Evolutionary conservation across 2,888 invertebrate species (phyloP), one percentile per base, ranked within the genome.

Genomic region (Agrypnus murinus): DNA sequence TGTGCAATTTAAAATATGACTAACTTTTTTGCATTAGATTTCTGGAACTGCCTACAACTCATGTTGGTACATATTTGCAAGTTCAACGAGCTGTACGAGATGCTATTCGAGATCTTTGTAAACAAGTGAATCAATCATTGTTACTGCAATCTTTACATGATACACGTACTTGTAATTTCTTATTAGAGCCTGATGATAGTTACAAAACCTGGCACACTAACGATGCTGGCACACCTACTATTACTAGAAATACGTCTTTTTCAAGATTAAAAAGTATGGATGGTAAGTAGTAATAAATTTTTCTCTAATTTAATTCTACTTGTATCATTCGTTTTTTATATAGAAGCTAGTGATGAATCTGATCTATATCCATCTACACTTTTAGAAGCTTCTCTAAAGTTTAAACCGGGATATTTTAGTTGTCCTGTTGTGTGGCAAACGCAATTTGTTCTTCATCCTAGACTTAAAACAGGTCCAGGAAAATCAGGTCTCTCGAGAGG

Each of bases 391-490:
- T 84, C 83, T 2, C 58, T 85, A 15, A 87, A 88, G 77, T 89
- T 90, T 77, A 86, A 86, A 45, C 88, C 92, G 0, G 94, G 94
- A 2, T 89, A 90, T 82, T 94, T 94, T 82, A 88, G 91, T 45
- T 95, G 94, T 82, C 89, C 89, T 3, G 88, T 91, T n/a, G 91
- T 93, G 1, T 93, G 92, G 92, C 88, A 91, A 80, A 90, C 89
- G 6, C 88, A 88, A 57, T 93, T 94, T 79, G 83, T 86, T 60
- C 84, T 94, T 5, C 93, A 94, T 84, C 92, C 92, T 0, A 86
- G 93, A 25, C 85, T 94, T 31, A 91, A 92, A 83, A 89, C 89
- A 0, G 90, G 90, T 0, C 88, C 88, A 38, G 89, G 89, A 38
- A 89, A 89, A 78, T 87, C 88, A 0, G 88, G 89, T 0, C 83